Conservation (phyloP, 2,888 invertebrate species). For the Lasiommata megera region DNA sequence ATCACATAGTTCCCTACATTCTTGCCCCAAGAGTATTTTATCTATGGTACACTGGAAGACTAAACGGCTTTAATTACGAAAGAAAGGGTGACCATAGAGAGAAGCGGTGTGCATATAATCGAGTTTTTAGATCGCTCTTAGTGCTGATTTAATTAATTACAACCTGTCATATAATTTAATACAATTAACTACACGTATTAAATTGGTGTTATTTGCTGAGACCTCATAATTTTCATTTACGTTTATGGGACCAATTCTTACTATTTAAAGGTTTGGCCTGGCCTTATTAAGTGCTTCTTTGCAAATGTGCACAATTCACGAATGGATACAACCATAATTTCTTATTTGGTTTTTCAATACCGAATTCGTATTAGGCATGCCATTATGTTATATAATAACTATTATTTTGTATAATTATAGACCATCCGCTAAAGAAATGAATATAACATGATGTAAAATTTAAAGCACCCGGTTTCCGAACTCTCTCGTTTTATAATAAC, state of each 20-base stretch:
- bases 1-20: conserved; percentile 77
- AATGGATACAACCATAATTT: background rate
- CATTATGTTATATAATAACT: conserved; percentile 14
- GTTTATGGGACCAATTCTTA: conserved; percentile 11
- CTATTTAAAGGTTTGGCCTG: conserved; percentile 7
- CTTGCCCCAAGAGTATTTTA: conserved; percentile 64
- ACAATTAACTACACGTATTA: conserved; percentile 62
- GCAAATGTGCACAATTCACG: background rate
- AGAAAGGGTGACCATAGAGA: conserved; percentile 42
- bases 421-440: conserved; percentile 61
- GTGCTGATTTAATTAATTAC: conserved; percentile 58
- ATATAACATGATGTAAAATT: conserved; percentile 78
- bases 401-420: conserved; percentile 27
- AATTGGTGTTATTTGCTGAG: conserved; percentile 73
- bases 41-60: conserved; percentile 73
- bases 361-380: conserved; percentile 18
- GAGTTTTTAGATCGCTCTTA: conserved; percentile 45
- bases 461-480: conserved; percentile 80
- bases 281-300: background rate
- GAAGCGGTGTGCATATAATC: conserved; percentile 64
- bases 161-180: conserved; percentile 53
- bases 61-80: conserved; percentile 58
- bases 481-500: conserved; percentile 78
- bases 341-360: conserved; percentile 7
- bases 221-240: conserved; percentile 21